Evolutionary conservation across 37 sponge, comb jelly and placozoan species (phyloP), one percentile per base, ranked within the genome.

Genomic region (Diacarnus erythraeanus): DNA sequence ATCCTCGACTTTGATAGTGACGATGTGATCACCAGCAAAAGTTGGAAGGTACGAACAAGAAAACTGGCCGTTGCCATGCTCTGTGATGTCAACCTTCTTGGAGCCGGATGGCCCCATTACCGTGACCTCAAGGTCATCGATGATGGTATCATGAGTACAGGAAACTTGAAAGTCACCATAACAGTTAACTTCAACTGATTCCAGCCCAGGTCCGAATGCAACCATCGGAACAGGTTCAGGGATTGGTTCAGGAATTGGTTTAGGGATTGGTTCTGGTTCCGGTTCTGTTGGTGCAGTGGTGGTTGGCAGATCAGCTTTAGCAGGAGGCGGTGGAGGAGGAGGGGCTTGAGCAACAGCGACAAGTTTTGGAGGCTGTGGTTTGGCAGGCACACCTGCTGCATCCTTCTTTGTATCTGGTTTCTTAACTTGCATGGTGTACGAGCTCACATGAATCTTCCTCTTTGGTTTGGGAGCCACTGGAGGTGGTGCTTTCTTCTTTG

Each of bases 11-110:
- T 90, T 90, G 37, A 94, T 69, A 5, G 65, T 25, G 59, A 94
- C 85, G 15, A 74, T 66, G 66, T 94, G 84, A 25, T 94, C 94
- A 17, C 94, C 94, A 21, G 94, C 91, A 10, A 82, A 63, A 2
- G 85, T 43, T 2, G 94, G 94, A 42, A 64, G 67, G 67, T 90
- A 94, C 22, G 86, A 81, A 39, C 84, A 89, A 26, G 91, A 79
- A 71, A 94, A 87, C 75, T 87, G 88, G 22, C 92, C 92, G 41
- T 83, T 87, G 12, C 92, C 92, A n/a, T 87, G 84, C 27, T 67
- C 44, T 20, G 79, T 80, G 41, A 92, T 71, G n/a, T 80, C 74
- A 25, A 92, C 88, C 6, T 84, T 80, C 36, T 92, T 92, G 41
- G 79, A 74, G 0, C 92, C 92, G 6, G 92, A 84, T 18, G 92